Evolutionary conservation across 1,140 invertebrate genomes (phyloP), one percentile per base, ranked within the genome.

Genomic region (Philopotamus ludificatus): DNA sequence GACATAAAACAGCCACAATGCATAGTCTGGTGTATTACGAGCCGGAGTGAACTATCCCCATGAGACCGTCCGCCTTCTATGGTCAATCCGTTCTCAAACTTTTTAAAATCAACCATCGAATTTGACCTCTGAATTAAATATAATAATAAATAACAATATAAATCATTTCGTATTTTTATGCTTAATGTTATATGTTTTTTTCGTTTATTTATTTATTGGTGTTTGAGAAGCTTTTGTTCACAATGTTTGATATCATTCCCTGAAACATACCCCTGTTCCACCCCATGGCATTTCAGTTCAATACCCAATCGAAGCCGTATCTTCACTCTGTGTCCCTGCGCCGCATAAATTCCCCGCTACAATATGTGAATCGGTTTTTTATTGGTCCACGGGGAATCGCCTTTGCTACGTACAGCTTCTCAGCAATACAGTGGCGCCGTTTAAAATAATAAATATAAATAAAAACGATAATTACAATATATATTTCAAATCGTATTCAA

Each of bases 361-460:
- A 70, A 70, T 70, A 70, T 70, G 68, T 65, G 68, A 68, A 70
- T 70, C 68, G 68, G 54, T 70, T 70, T 66, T 70, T 66, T 70
- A 70, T 63, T 41, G 59, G 42, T 41, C 65, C 61, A 18, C 57
- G 4, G 68, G 64, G 68, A 54, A 63, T 62, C 22, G 25, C 41
- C 41, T 57, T 47, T 25, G 57, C 34, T 8, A 12, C 54, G 7
- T 39, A 18, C 49, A 34, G 28, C 28, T 34, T 34, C 28, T 12
- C 12, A 7, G 28, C 12, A 34, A 7, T 4, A 34, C 28, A 34
- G 28, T 34, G 28, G 28, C 28, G n/a, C n/a, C n/a, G 28, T 34
- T 34, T 12, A 34, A 34, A 34, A 34, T 34, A 12, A 34, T 34
- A 34, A 34, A 34, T 34, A 34, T n/a, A 34, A 34, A 34, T 34